Base-by-base conservation (phyloP, 2,888 invertebrate species). In the Ischnus inquisitorius region DNA sequence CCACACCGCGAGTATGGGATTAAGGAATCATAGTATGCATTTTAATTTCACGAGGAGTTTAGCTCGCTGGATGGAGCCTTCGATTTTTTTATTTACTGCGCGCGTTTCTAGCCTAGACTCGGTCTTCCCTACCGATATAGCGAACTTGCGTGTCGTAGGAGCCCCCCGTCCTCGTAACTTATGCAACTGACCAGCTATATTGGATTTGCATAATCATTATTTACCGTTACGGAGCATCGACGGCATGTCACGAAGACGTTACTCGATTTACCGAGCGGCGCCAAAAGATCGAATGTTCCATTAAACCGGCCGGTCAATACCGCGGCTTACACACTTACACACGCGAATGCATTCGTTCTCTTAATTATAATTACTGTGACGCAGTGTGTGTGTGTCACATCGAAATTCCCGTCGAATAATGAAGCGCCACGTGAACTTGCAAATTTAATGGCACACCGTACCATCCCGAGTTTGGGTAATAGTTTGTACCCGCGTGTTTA, bases 121-220 rank as follows among this genome's bases (percentile, higher is more conserved):
- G 34, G 34, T 34, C 34, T 34, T 1, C 6, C 6, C 34, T 34
- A 3, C 34, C 6, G 8, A 34, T 34, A 34, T 12, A 51, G 14
- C 6, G 19, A 19, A 43, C 41, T 62, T 46, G 62, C 25, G 62
- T 34, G 68, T 68, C 60, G 22, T 39, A 46, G 43, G n/a, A n/a
- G 25, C 43, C 16, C 39, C 34, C 43, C 3, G 16, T 78, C 39
- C 54, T 78, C 78, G 48, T 78, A 51, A 78, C 62, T 69, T 78
- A 78, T 69, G 69, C 69, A 78, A 78, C 64, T 71, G 25, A 69
- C 76, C 78, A 80, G 79, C 67, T 69, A 79, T 79, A 76, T 68
- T 82, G 74, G 57, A 78, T 71, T 84, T 77, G 34, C 25, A 43
- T 64, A 69, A 79, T 76, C 72, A 82, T 76, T 69, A 81, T 81